Percentiles rank a stretch among this genome's conserved stretches.
phyloP scores from a whole-genome alignment of 2,797 vertebrate genomes.

The Sebastes variabilis region DNA sequence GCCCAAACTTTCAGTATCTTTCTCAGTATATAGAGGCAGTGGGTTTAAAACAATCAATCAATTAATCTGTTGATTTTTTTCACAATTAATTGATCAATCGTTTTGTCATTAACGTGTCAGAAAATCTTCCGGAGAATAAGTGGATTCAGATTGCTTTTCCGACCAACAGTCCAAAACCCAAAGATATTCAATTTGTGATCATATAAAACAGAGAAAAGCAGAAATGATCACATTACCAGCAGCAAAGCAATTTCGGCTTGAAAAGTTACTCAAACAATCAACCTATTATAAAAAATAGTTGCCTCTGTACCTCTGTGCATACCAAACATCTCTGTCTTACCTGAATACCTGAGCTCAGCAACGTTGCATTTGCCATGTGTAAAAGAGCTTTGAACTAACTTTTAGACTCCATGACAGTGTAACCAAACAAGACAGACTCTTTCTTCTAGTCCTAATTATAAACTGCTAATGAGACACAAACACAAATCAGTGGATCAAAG shows the following conservation, averaged over 20 bases:
- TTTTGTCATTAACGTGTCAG: not conserved
- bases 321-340: not conserved
- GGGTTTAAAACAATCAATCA: not conserved
- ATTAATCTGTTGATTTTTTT: not conserved
- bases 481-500: constrained; percentile 13
- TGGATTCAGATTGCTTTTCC: not conserved
- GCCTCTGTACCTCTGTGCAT: not conserved
- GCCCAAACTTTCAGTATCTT: not conserved
- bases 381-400: not conserved
- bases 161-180: not conserved
- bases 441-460: constrained; percentile 16
- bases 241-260: not conserved
- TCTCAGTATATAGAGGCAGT: not conserved
- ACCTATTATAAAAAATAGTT: not conserved
- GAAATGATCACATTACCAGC: not conserved
- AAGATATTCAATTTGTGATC: not conserved
- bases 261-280: not conserved
- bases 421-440: not conserved
- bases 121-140: not conserved
- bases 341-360: not conserved
- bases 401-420: not conserved
- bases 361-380: not conserved
- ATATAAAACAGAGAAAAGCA: not conserved
- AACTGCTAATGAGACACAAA: constrained; percentile 10
- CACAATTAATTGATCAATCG: not conserved